Conservation (phyloP, 2,113 vertebrate species). For the Recurvirostra avosetta region DNA sequence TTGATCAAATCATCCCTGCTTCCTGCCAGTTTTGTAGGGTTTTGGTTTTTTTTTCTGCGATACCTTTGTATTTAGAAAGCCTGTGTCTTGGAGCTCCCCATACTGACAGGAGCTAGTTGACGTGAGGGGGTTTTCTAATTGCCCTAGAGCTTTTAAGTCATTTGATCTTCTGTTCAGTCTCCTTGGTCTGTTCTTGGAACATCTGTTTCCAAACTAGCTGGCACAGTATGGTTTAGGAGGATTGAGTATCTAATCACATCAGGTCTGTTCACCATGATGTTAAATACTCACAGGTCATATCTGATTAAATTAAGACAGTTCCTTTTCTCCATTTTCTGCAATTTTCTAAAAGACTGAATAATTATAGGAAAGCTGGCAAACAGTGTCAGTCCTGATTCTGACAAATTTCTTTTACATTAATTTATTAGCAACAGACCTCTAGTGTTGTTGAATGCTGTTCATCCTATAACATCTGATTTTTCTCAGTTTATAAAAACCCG, state of each 20-base stretch:
- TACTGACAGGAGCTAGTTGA: not conserved
- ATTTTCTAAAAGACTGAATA: not conserved
- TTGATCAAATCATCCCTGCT: not conserved
- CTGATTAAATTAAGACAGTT: not conserved
- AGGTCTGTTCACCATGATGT: not conserved
- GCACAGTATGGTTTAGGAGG: not conserved
- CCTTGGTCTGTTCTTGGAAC: slow-evolving; percentile 42
- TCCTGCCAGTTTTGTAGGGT: not conserved
- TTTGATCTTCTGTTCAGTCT: not conserved
- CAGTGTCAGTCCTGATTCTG: not conserved
- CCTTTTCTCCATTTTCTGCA: not conserved
- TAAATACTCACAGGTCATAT: not conserved
- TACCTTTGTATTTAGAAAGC: not conserved
- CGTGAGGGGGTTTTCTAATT: not conserved
- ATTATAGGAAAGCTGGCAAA: not conserved
- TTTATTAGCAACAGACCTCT: not conserved
- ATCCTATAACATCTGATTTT: not conserved
- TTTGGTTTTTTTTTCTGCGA: too few species aligned
- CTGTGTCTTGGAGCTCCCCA: not conserved
- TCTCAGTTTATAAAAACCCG: not conserved
- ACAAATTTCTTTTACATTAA: not conserved
- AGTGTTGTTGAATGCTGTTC: not conserved
- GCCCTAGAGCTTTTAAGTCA: not conserved
- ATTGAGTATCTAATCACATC: slow-evolving; percentile 35
- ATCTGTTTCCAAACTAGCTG: slow-evolving; percentile 41